Percentiles rank a stretch among this genome's conserved stretches.
Conservation (phyloP, 2,113 vertebrate species). For the Poecile atricapillus region DNA sequence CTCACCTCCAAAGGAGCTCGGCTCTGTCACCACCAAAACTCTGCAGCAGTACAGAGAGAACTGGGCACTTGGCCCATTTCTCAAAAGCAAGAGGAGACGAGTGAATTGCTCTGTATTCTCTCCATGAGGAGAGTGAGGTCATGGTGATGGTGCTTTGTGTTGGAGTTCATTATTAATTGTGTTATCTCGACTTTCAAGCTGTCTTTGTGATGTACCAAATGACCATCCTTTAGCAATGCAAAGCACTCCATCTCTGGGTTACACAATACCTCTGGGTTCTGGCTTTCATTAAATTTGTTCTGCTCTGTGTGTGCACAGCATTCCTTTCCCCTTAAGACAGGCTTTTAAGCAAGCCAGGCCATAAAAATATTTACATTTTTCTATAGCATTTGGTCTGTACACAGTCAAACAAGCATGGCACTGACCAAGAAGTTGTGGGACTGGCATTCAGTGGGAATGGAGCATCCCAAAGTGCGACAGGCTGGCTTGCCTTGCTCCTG, state of each 20-base stretch:
- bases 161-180: constrained; percentile 19
- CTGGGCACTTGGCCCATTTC: background rate
- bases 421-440: background rate
- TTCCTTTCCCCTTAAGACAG: constrained; percentile 44
- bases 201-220: background rate
- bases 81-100: background rate
- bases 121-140: background rate
- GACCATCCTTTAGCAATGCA: background rate
- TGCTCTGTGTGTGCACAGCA: background rate
- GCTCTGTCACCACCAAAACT: background rate
- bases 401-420: background rate
- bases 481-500: background rate
- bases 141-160: background rate
- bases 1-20: background rate
- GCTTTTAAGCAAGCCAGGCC: constrained; percentile 12
- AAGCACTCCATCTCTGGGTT: background rate
- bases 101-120: background rate
- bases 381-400: background rate
- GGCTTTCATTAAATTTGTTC: constrained; percentile 15
- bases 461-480: background rate
- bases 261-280: constrained; percentile 13
- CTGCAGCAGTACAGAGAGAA: background rate
- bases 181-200: background rate
- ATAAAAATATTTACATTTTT: constrained; percentile 61
- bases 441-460: background rate